Base-by-base conservation (phyloP, 2,797 vertebrate species). In the Phataginus tricuspis region DNA sequence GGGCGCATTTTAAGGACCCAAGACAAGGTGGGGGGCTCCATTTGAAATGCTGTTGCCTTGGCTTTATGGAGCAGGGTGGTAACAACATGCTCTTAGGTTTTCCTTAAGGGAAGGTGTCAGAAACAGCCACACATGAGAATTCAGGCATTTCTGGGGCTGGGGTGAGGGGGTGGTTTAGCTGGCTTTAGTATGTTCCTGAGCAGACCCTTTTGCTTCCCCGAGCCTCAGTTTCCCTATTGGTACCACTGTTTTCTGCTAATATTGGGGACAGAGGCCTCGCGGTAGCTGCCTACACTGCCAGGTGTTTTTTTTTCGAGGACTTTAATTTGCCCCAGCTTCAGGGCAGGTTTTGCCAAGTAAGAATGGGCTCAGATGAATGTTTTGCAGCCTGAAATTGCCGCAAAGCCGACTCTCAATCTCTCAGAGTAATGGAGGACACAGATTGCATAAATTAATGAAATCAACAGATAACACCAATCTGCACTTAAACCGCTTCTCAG, bases 221-320 rank as follows among this genome's bases (percentile, higher is more conserved):
- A 29, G 29, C 85, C 92, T 96, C 72, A 45, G 42, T 94, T 95
- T 96, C 94, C 95, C 87, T 45, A 11, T 39, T 21, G 29, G 21
- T 25, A 34, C 71, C 53, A 7, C 8, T 3, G 0, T 0, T 45
- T 87, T 63, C 42, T 63, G 71, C 7, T 14, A 29, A 49, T 0
- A 3, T 0, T 5, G 39, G 39, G 45, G 71, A 23, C 39, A 25
- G 21, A 45, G 74, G 31, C 51, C 63, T 61, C 18, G 6, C 3
- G 18, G 37, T 29, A 29, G 68, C 49, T 29, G 51, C 39, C 82
- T 42, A 9, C 0, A 7, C 61, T 34, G 15, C 31, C 13, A 59
- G 12, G 63, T 2, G n/a, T 16, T 57, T 31, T 51, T 72, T 29
- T 45, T 61, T 34, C 0, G 0, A 85, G 91, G 90, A 55, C 80